A percentile compares a stretch with the other conserved stretches of the same genome.
These are phyloP conservation scores for Poecilia picta DNA, from an alignment of 2,797 vertebrate genomes.

Conservation along the genomic window DNA sequence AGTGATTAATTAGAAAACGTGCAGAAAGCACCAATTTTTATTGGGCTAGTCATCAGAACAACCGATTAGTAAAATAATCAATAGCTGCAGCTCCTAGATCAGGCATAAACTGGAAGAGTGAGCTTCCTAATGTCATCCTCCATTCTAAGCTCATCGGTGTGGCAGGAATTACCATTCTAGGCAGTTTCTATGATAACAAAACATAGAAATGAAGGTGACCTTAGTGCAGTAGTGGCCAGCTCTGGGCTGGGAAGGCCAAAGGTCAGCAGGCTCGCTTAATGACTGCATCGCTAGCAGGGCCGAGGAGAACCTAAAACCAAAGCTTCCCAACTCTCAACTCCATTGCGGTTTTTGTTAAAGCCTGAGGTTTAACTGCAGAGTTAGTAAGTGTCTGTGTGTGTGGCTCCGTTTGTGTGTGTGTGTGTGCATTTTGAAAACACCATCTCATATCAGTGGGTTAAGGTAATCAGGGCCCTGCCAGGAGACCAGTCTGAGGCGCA, in stretches of 20 bases:
- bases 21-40: neutral
- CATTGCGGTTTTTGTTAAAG: neutral
- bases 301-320: neutral
- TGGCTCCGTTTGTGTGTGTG: constrained; percentile 28
- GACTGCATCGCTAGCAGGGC: neutral
- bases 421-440: constrained; percentile 50
- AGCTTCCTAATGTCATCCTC: neutral
- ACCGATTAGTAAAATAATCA: no score
- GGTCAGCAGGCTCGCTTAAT: neutral
- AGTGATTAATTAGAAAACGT: no score
- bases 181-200: neutral
- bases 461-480: constrained; percentile 7
- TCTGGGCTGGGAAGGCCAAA: neutral
- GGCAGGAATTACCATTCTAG: neutral
- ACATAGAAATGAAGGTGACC: neutral
- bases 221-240: neutral
- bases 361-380: neutral
- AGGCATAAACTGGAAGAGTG: no score
- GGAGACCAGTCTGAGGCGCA: neutral
- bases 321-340: neutral
- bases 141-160: neutral
- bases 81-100: no score
- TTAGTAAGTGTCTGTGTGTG: constrained; percentile 4
- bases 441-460: constrained; percentile 53
- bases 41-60: no score